A percentile compares a stretch with the other conserved stretches of the same genome.
Evolutionary conservation across 2,888 invertebrate species (phyloP).

Genomic region (Alviniconcha strummeri): DNA sequence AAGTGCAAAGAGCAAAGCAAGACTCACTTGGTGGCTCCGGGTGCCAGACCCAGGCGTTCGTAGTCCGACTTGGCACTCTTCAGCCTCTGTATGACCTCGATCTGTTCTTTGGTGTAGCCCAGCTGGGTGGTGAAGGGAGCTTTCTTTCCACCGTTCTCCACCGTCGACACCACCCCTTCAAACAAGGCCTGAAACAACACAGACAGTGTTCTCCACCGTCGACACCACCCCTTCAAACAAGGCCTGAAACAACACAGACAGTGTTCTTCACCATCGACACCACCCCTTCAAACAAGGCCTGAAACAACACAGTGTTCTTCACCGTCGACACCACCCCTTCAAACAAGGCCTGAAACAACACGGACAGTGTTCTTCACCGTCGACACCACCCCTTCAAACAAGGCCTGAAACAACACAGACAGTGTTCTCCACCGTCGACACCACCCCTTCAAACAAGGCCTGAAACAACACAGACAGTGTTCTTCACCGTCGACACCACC

Average conservation of each 20-base stretch:
- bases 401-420: constrained; percentile 49
- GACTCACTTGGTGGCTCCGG: constrained; percentile 69
- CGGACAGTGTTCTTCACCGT: constrained; percentile 70
- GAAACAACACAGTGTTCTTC: constrained; percentile 59
- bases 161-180: constrained; percentile 68
- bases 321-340: constrained; percentile 68
- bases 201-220: too few species aligned
- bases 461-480: too few species aligned
- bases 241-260: too few species aligned
- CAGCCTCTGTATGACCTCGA: constrained; percentile 72
- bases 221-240: too few species aligned
- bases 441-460: too few species aligned
- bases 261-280: constrained; percentile 66
- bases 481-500: constrained; percentile 69
- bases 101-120: constrained; percentile 73
- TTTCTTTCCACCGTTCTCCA: constrained; percentile 70
- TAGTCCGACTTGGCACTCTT: constrained; percentile 71
- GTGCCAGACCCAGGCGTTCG: constrained; percentile 69
- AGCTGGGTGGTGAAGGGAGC: constrained; percentile 66
- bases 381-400: constrained; percentile 71
- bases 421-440: too few species aligned
- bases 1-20: too few species aligned
- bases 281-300: constrained; percentile 71
- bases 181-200: constrained; percentile 63
- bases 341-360: constrained; percentile 71